Evolutionary conservation across 2,888 invertebrate species (phyloP), one percentile per base, ranked within the genome.

Genomic region (Drosophila bunnanda): DNA sequence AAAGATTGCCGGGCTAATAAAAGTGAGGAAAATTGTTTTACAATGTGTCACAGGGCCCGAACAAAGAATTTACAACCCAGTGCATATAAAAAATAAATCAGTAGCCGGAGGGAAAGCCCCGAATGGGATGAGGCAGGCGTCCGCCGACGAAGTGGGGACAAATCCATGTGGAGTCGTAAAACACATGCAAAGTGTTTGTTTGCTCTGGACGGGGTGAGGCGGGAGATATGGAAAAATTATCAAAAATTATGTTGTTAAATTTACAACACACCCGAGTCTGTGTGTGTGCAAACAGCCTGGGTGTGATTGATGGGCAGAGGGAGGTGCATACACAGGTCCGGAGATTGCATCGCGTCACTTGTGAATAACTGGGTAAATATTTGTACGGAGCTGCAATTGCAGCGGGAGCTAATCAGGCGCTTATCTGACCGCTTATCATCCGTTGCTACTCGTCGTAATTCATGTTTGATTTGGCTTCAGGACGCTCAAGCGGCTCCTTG

Each of bases 171-270:
- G 75, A 62, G 65, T 74, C 89, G 72, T 88, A 88, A 83, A 88
- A 85, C 74, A 86, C 75, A 80, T 78, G 83, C 88, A 80, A 77
- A 86, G 82, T 79, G 82, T 64, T 57, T 70, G 74, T 65, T 62
- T 41, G 48, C 30, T 12, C 32, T 46, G 20, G 53, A 36, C 36
- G n/a, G 8, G 12, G 30, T 13, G 39, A 50, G 48, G 25, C 44
- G 36, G 36, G 34, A 78, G 79, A 88, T 75, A 75, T 61, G 46
- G 68, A 10, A 73, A 52, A 86, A 80, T 84, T 86, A 84, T 84
- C 83, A 82, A 77, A 85, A 85, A 89, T 89, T 89, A 89, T 87
- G 89, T 89, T 85, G 89, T 89, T 80, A 87, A 83, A 87, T 84
- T 87, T 89, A 87, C 82, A 89, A 76, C 88, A 62, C 75, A 84